Evolutionary conservation across 2,113 vertebrate species (phyloP).

Genomic region (Siphamia tubifer): DNA sequence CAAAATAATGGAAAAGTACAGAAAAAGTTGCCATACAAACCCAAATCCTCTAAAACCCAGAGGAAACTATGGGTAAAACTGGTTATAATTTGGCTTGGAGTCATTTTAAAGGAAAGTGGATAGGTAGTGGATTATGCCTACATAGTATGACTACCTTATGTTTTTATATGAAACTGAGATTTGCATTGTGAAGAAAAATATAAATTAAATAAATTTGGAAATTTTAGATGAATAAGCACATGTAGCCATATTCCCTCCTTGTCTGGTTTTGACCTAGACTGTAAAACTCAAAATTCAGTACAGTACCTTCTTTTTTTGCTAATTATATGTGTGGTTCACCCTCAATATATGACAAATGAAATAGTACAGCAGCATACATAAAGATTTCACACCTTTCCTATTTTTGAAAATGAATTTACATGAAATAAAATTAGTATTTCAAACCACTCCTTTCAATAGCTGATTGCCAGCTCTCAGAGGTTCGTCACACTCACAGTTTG

Average conservation of each 20-base stretch:
- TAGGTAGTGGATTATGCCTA: too few species aligned
- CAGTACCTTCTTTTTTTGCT: background rate
- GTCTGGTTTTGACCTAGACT: background rate
- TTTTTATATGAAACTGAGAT: background rate
- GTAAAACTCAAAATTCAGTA: too few species aligned
- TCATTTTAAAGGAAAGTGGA: too few species aligned
- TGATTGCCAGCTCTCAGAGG: background rate
- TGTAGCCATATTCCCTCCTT: background rate
- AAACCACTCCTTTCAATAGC: background rate
- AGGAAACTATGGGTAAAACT: too few species aligned
- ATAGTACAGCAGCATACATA: background rate
- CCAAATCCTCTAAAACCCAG: too few species aligned
- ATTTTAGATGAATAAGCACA: background rate
- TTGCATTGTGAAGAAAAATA: background rate
- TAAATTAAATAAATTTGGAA: background rate
- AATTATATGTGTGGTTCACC: background rate
- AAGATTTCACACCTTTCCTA: background rate
- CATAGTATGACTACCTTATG: background rate
- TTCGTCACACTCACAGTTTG: background rate
- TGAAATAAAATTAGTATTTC: constrained; percentile 14
- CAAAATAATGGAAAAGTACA: too few species aligned
- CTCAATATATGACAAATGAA: background rate
- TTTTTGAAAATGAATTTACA: background rate
- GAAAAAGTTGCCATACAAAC: too few species aligned
- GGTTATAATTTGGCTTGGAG: too few species aligned